Conservation (phyloP, 37 sponge, comb jelly and placozoan species). For the Tethya wilhelma region DNA sequence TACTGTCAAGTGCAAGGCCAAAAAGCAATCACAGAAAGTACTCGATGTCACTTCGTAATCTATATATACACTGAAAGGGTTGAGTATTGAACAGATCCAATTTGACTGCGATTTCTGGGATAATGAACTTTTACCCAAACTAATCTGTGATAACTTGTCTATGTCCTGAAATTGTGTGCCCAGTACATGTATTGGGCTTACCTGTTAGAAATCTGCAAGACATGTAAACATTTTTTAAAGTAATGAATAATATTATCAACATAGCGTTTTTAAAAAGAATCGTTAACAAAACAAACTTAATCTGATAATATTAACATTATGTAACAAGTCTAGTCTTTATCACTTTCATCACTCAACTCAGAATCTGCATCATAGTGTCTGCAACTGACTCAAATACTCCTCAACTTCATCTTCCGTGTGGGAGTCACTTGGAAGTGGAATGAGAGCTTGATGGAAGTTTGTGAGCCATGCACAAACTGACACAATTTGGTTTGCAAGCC, state of each 20-base stretch:
- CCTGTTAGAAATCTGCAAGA: constrained; percentile 19
- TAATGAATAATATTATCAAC: not conserved
- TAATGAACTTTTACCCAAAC: constrained; percentile 26
- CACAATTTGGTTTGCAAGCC: constrained; percentile 64
- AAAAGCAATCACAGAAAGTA: constrained; percentile 20
- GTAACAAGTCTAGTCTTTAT: not conserved
- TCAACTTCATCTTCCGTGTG: too few relatives aligned
- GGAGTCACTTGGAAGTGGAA: constrained; percentile 5
- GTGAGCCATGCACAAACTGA: constrained; percentile 53
- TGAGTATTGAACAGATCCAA: constrained; percentile 28
- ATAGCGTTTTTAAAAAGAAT: not conserved
- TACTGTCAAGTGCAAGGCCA: constrained; percentile 40
- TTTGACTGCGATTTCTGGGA: constrained; percentile 25
- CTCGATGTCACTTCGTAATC: constrained; percentile 44
- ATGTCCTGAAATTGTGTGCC: constrained; percentile 48
- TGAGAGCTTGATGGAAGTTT: constrained; percentile 68
- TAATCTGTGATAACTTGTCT: constrained; percentile 45
- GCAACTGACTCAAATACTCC: too few relatives aligned
- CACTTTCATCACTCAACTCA: not conserved
- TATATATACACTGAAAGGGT: constrained; percentile 22
- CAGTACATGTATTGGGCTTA: constrained; percentile 33
- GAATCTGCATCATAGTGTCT: not conserved
- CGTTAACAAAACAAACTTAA: not conserved
- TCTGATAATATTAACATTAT: not conserved
- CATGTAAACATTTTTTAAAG: not conserved